These are phyloP conservation scores for Tenodera sinensis DNA, from an alignment of 2,888 invertebrate species.

Conservation along the genomic window DNA sequence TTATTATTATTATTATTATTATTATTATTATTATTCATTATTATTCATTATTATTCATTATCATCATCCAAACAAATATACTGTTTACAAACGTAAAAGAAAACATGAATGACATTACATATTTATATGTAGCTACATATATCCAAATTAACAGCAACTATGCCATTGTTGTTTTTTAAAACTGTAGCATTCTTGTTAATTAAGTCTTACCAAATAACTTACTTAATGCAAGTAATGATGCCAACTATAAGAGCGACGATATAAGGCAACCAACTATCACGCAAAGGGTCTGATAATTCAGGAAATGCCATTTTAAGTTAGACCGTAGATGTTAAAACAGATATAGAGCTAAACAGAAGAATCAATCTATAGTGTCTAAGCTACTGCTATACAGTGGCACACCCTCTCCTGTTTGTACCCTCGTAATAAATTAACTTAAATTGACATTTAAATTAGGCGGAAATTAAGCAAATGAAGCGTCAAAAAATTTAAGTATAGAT, in stretches of 20 bases:
- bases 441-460: conserved; percentile 17
- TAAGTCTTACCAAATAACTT: conserved; percentile 33
- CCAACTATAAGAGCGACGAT: conserved; percentile 50
- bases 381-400: background rate
- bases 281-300: background rate
- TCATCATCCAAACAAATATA: no score
- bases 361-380: background rate
- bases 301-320: background rate
- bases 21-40: no score
- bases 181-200: no score
- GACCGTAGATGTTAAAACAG: background rate
- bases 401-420: background rate
- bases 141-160: no score
- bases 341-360: background rate
- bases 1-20: no score
- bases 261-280: conserved; percentile 53
- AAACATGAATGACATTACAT: no score
- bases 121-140: no score
- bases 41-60: no score
- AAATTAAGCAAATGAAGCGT: background rate
- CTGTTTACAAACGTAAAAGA: no score
- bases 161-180: no score
- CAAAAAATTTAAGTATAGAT: background rate
- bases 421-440: conserved; percentile 2
- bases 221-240: conserved; percentile 52